Base-by-base conservation (phyloP, 2,113 vertebrate genomes). In the Carlito syrichta region DNA sequence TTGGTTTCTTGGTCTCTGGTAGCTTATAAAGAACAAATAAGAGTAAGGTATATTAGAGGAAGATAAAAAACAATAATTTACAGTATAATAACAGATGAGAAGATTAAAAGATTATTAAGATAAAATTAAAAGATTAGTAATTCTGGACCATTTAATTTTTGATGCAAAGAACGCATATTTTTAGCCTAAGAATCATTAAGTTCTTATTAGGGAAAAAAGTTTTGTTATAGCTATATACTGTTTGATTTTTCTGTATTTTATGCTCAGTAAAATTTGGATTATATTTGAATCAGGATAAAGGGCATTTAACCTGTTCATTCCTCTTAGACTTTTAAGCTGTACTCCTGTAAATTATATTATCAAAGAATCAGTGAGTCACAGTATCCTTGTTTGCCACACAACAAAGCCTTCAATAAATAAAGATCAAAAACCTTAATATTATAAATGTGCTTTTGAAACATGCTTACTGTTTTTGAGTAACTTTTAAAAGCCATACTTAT, bases 101-200 rank as follows among this genome's bases (percentile, higher is more conserved):
- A 89, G 78, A 76, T 89, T 40, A 90, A 95, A 90, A 60, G 11
- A 66, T 58, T 56, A 40, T 58, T 48, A 50, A 94, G 17, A 45
- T 45, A 68, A 95, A 83, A n/a, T 81, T 81, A 84, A 94, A 96
- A 79, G 27, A 35, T 13, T 8, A 66, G 12, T 71, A 69, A 81
- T 81, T 94, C 11, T 58, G 40, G 13, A 19, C 13, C 48, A 54
- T 95, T 89, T 93, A 62, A 90, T 95, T 91, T 96, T 95, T 45
- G n/a, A 71, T 92, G 14, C 27, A 82, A 17, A 60, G 8, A n/a
- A 52, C 5, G 0, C 27, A 40, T 93, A 17, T 82, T 63, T 94
- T n/a, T n/a, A n/a, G 54, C 66, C 27, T 92, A 52, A 89, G 73
- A 86, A 48, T 68, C 13, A 13, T 68, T 66, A 25, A 66, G 45